Conservation (phyloP, 2,797 vertebrate genomes). For the Champsocephalus esox region DNA sequence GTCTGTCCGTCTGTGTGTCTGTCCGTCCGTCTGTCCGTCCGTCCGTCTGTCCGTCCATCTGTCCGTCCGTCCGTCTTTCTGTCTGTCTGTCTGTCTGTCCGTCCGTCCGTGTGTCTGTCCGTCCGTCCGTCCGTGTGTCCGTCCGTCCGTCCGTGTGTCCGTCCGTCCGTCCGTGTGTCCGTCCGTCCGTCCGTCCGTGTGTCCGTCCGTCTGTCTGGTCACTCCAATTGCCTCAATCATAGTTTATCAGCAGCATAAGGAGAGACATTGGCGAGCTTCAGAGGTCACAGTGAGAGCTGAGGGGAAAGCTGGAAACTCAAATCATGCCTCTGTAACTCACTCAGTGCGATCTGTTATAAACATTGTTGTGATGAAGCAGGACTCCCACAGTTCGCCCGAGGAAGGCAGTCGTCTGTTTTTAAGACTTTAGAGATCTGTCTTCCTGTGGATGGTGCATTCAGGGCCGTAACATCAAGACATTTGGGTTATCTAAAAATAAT, state of each 20-base stretch:
- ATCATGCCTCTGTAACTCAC: constrained; percentile 32
- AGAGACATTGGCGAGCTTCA: constrained; percentile 5
- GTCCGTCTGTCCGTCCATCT: rapidly evolving
- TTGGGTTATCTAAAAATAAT: neutral
- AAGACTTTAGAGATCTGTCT: constrained; percentile 3
- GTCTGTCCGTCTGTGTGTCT: too few species aligned
- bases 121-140: too few species aligned
- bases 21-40: too few species aligned
- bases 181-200: too few species aligned
- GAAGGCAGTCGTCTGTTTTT: constrained; percentile 4
- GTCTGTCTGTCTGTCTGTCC: too few species aligned
- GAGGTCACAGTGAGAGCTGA: neutral
- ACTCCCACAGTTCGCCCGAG: constrained; percentile 30
- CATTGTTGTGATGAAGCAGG: constrained; percentile 35
- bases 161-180: too few species aligned
- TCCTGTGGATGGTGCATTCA: neutral
- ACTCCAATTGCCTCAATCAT: neutral
- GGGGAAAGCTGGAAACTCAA: constrained; percentile 7
- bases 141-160: too few species aligned
- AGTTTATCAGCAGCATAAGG: neutral
- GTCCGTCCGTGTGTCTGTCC: too few species aligned
- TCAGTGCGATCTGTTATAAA: constrained; percentile 34
- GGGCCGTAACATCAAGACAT: neutral
- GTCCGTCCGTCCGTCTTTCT: too few species aligned
- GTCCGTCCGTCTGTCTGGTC: too few species aligned